Evolutionary conservation across 2,888 invertebrate genomes (phyloP), one percentile per base, ranked within the genome.

Genomic region (Chrysodeixis includens): DNA sequence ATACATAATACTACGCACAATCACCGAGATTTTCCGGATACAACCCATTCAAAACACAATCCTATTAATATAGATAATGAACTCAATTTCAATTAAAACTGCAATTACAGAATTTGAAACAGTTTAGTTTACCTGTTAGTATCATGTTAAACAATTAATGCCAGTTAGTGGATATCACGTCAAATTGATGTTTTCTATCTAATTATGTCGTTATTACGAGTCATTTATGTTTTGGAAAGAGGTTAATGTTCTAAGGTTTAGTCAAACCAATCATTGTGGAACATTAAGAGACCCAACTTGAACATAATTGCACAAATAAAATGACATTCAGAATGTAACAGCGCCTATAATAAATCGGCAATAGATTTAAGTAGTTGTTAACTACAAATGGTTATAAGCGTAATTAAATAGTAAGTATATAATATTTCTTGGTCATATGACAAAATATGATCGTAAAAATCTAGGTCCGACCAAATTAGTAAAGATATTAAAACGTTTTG

Each of bases 251-350:
- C 9, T 44, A 14, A 44, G 52, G 16, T 56, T 22, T n/a, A 14
- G 46, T 20, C 10, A 18, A 76, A 49, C 54, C 63, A 51, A 58
- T 64, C 53, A 75, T 79, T 68, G 49, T 57, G 22, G 55, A 51
- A 55, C 62, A 72, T 77, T 76, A 71, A 79, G 18, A 20, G 44
- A 16, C n/a, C 30, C n/a, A 51, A 64, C 40, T 66, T 64, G 16
- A 30, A 18, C 46, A 40, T 72, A 71, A 79, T 79, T 71, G 44
- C 49, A 30, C n/a, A 40, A 52, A 79, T 66, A 62, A 70, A 75
- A 49, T 35, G 7, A 65, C 18, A 35, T 55, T 18, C 20, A 66
- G 49, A 71, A 58, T 56, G 55, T 53, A 44, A 30, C 20, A 16
- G 26, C 18, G 20, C 26, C 14, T 46, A 30, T 57, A 46, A 26